Evolutionary conservation across 2,797 vertebrate species (phyloP).

Genomic region (Todus mexicanus): DNA sequence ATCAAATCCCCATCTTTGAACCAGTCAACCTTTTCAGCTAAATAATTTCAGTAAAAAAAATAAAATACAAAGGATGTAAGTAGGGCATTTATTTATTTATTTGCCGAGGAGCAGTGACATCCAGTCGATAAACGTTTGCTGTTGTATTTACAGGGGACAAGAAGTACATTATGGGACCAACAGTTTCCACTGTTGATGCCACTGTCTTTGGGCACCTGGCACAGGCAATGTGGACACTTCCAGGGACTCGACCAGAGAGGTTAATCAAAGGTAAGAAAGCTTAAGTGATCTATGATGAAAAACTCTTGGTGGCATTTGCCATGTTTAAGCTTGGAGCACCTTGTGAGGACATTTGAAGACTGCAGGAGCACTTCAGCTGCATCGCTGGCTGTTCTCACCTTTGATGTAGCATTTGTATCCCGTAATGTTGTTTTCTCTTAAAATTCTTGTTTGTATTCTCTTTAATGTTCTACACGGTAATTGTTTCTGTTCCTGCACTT

Average conservation of each 20-base stretch:
- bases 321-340: not conserved
- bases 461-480: not conserved
- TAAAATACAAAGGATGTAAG: not conserved
- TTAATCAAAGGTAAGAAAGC: constrained; percentile 89
- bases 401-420: not conserved
- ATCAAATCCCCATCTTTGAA: not conserved
- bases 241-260: constrained; percentile 91
- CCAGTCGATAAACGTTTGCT: not conserved
- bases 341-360: not conserved
- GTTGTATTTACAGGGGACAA: constrained; percentile 85
- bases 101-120: not conserved
- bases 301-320: not conserved
- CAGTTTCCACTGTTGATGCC: constrained; percentile 91
- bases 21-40: not conserved
- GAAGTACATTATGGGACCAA: constrained; percentile 97
- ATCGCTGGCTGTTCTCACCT: not conserved
- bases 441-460: not conserved
- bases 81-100: not conserved
- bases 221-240: constrained; percentile 97
- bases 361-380: not conserved
- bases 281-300: not conserved
- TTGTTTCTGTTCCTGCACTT: not conserved
- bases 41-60: not conserved
- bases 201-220: constrained; percentile 95
- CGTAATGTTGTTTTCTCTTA: not conserved